Conservation (phyloP, 2,888 invertebrate species). For the Alcis repandata region DNA sequence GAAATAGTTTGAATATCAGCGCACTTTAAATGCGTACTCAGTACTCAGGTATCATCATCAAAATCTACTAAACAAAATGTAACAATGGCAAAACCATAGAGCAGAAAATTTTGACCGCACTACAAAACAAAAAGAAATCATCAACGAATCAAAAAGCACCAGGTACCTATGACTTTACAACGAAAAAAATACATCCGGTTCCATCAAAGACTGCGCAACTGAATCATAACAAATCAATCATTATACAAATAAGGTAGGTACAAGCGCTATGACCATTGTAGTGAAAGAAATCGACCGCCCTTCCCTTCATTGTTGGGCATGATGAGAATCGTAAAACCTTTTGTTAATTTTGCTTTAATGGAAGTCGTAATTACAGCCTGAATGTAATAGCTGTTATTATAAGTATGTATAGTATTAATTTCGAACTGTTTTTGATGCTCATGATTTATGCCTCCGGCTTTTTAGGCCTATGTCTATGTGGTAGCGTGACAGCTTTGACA, state of each 20-base stretch:
- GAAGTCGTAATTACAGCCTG: background rate
- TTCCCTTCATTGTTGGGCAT: slow-evolving; percentile 9
- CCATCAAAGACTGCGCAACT: background rate
- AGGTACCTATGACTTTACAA: background rate
- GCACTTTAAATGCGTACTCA: too few species aligned
- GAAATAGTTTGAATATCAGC: too few species aligned
- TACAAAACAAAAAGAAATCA: background rate
- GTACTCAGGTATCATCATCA: too few species aligned
- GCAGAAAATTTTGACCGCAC: too few species aligned
- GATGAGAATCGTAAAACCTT: background rate
- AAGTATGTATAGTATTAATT: too few species aligned
- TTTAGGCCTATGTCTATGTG: too few species aligned
- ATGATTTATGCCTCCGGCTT: too few species aligned
- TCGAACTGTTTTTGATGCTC: too few species aligned
- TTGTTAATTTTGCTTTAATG: slow-evolving; percentile 13
- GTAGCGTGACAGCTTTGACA: too few species aligned
- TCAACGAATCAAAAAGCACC: background rate
- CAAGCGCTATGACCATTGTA: too few species aligned
- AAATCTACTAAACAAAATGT: too few species aligned
- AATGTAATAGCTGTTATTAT: background rate
- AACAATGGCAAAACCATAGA: too few species aligned
- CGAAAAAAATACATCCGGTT: slow-evolving; percentile 5
- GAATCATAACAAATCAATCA: slow-evolving; percentile 15
- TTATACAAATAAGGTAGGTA: slow-evolving; percentile 2
- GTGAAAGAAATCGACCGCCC: slow-evolving; percentile 1